Evolutionary conservation across 2,113 vertebrate species (phyloP).

Genomic region (Leptosomus discolor): DNA sequence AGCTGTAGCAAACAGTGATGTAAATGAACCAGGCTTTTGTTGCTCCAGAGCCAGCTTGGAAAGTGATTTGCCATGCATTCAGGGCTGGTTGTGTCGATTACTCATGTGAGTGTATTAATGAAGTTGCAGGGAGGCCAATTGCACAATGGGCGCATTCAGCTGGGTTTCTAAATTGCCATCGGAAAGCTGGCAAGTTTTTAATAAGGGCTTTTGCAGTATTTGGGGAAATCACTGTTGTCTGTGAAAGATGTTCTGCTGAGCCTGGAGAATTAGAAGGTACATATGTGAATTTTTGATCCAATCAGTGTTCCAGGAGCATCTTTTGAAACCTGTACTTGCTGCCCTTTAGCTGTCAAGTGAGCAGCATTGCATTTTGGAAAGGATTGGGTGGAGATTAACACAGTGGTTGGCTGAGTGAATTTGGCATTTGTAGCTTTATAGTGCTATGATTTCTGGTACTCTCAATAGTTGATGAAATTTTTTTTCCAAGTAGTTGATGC

Average conservation of each 20-base stretch:
- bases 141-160: slow-evolving; percentile 37
- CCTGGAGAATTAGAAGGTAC: neutral
- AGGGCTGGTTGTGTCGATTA: neutral
- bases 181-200: neutral
- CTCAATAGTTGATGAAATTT: neutral
- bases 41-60: neutral
- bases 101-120: slow-evolving; percentile 4
- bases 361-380: neutral
- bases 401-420: neutral
- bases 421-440: neutral
- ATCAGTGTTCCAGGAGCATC: neutral
- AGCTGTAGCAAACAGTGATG: neutral
- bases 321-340: neutral
- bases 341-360: neutral
- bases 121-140: neutral
- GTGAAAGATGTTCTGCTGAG: neutral
- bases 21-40: neutral
- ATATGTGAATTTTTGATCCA: neutral
- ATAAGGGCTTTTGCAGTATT: neutral
- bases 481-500: neutral
- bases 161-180: neutral
- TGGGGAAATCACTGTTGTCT: neutral
- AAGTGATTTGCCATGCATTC: neutral
- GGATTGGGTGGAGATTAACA: neutral
- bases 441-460: neutral